Conservation (phyloP, 2,113 vertebrate genomes). For the Hylia prasina region DNA sequence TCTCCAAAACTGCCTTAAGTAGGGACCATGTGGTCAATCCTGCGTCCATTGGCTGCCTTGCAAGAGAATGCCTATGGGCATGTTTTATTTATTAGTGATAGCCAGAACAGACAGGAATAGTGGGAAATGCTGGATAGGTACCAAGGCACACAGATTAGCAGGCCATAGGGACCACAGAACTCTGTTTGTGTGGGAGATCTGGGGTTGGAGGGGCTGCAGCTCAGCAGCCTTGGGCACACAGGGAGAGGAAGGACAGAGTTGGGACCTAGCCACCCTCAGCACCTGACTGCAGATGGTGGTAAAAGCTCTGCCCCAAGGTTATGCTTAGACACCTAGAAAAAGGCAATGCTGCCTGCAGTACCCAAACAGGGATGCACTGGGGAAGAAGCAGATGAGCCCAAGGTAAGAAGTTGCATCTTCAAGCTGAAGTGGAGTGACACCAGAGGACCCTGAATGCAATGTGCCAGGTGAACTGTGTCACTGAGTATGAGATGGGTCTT, state of each 20-base stretch:
- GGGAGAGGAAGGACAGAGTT: not conserved
- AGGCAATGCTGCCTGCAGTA: not conserved
- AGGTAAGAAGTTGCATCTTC: not conserved
- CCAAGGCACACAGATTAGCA: not conserved
- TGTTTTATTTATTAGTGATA: not conserved
- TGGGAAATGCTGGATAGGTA: not conserved
- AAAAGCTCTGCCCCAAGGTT: not conserved
- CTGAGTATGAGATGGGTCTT: not conserved
- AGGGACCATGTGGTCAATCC: not conserved
- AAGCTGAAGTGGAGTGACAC: not conserved
- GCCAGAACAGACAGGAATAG: not conserved
- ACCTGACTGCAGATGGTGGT: fast-evolving
- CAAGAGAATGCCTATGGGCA: not conserved
- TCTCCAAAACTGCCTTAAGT: not conserved
- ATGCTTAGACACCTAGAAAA: not conserved
- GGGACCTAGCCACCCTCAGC: not conserved
- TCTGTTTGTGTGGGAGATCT: not conserved
- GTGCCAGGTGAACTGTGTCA: not conserved
- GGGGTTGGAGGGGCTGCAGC: not conserved
- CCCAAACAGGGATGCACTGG: not conserved
- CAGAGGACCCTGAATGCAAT: not conserved
- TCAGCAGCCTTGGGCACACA: not conserved
- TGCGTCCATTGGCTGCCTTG: fast-evolving
- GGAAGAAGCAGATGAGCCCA: not conserved
- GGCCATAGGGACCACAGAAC: not conserved